Percentiles rank a stretch among this genome's conserved stretches.
Conservation (phyloP, 2,888 invertebrate genomes). For the Camptogramma bilineatum region DNA sequence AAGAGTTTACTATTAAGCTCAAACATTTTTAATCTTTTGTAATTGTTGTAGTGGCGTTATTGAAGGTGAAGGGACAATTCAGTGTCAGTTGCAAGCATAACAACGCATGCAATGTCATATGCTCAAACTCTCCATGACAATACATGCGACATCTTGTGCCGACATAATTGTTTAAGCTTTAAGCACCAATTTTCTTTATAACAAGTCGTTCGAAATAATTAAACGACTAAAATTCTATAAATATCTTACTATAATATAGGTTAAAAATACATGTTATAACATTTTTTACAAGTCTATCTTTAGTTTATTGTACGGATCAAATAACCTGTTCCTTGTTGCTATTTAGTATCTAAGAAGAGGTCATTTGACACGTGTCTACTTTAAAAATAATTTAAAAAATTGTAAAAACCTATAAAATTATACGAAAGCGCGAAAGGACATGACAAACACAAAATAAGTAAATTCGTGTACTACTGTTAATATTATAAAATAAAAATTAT, state of each 20-base stretch:
- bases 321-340: slow-evolving; percentile 59
- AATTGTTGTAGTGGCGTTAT: not conserved
- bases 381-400: slow-evolving; percentile 62
- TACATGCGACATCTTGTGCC: slow-evolving; percentile 76
- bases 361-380: slow-evolving; percentile 61
- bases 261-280: slow-evolving; percentile 85
- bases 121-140: slow-evolving; percentile 80
- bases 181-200: slow-evolving; percentile 86
- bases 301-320: slow-evolving; percentile 64
- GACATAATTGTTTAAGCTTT: slow-evolving; percentile 82
- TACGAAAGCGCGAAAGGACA: slow-evolving; percentile 61
- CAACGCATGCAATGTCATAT: slow-evolving; percentile 85
- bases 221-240: slow-evolving; percentile 86
- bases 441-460: slow-evolving; percentile 58
- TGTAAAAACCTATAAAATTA: slow-evolving; percentile 62
- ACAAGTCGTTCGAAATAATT: slow-evolving; percentile 86
- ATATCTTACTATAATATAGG: slow-evolving; percentile 85
- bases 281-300: slow-evolving; percentile 84
- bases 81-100: slow-evolving; percentile 69
- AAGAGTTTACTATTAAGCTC: not conserved
- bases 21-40: slow-evolving; percentile 5
- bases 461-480: slow-evolving; percentile 61
- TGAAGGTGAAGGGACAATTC: slow-evolving; percentile 41
- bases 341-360: slow-evolving; percentile 51
- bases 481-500: slow-evolving; percentile 48